These are phyloP conservation scores for Hylaea fasciaria DNA, from an alignment of 2,888 invertebrate species.

Conservation along the genomic window DNA sequence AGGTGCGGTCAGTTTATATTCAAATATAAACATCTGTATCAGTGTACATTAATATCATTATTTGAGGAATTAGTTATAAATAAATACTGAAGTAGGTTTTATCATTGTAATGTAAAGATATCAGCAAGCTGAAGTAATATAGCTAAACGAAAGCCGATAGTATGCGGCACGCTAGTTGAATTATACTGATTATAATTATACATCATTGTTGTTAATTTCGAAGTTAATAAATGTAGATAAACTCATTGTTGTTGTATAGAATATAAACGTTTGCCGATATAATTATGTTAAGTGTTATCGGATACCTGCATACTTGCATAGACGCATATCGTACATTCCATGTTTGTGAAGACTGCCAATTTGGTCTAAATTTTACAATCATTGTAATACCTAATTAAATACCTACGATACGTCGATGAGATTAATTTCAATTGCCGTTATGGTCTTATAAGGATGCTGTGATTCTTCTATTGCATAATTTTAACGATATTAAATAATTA, in stretches of 20 bases:
- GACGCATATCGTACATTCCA: slow-evolving; percentile 85
- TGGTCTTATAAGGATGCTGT: slow-evolving; percentile 83
- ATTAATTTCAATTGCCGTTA: slow-evolving; percentile 82
- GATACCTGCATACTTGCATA: slow-evolving; percentile 83
- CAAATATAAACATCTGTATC: slow-evolving; percentile 25
- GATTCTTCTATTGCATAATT: slow-evolving; percentile 85
- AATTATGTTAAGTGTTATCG: slow-evolving; percentile 82
- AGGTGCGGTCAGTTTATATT: slow-evolving; percentile 46
- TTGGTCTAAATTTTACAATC: slow-evolving; percentile 85
- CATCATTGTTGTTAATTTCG: slow-evolving; percentile 72
- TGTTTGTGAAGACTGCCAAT: slow-evolving; percentile 85
- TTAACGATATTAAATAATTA: slow-evolving; percentile 73
- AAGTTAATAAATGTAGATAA: slow-evolving; percentile 64
- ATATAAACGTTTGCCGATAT: slow-evolving; percentile 76
- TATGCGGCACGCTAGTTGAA: slow-evolving; percentile 42
- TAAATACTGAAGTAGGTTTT: slow-evolving; percentile 29
- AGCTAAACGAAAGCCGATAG: slow-evolving; percentile 34
- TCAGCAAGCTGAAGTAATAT: slow-evolving; percentile 37
- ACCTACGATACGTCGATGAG: slow-evolving; percentile 82
- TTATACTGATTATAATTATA: slow-evolving; percentile 43
- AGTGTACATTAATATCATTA: slow-evolving; percentile 39
- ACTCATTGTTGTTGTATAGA: slow-evolving; percentile 82
- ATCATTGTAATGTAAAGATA: slow-evolving; percentile 37
- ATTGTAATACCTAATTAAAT: slow-evolving; percentile 77
- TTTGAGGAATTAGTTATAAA: slow-evolving; percentile 34